Conservation (phyloP, 2,113 vertebrate genomes). For the Lanius ludovicianus region DNA sequence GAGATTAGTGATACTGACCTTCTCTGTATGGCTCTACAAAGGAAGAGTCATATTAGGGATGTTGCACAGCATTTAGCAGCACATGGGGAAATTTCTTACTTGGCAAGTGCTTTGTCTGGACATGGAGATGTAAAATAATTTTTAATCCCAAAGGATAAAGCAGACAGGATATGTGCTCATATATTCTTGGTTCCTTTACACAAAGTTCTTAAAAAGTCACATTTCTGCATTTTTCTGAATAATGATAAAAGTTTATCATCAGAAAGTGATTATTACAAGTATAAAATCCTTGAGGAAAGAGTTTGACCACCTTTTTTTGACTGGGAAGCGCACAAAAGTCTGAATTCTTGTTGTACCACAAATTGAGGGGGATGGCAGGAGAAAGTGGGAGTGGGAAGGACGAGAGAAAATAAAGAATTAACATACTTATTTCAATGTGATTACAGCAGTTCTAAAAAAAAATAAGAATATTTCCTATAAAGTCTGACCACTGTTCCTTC, state of each 20-base stretch:
- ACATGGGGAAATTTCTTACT: background rate
- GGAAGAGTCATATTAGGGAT: background rate
- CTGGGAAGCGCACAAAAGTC: background rate
- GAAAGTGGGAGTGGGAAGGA: accelerated
- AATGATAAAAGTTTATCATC: background rate
- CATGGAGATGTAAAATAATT: background rate
- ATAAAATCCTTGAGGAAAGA: background rate
- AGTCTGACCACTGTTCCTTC: background rate
- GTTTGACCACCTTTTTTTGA: background rate
- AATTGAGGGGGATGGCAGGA: background rate
- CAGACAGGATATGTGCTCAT: background rate
- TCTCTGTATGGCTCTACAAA: background rate
- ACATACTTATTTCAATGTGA: background rate
- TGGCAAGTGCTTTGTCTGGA: background rate
- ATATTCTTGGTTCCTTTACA: background rate
- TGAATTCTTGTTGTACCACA: background rate
- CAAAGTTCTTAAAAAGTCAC: background rate
- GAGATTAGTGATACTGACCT: background rate
- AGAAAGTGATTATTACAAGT: background rate
- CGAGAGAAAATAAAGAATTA: background rate
- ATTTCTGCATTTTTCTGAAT: background rate
- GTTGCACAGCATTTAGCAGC: background rate
- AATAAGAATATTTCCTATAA: background rate
- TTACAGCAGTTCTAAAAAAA: background rate
- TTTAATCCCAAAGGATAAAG: background rate